A percentile compares a stretch with the other conserved stretches of the same genome.
Evolutionary conservation across 2,888 invertebrate species (phyloP).

Genomic region (Stenodera caucasica): DNA sequence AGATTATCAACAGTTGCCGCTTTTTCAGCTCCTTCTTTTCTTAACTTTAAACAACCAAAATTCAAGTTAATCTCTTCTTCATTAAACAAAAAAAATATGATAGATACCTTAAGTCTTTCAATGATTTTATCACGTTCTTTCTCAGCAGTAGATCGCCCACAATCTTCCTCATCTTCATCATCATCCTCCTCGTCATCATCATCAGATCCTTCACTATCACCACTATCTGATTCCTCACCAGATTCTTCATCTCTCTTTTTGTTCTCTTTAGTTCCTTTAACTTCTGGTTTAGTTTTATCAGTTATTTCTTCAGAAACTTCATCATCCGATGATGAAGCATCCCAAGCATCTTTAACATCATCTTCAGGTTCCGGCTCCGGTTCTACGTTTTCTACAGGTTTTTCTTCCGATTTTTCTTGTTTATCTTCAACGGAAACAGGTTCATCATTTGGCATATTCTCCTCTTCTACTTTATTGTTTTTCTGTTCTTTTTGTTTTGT

Average conservation of each 20-base stretch:
- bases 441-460: constrained; percentile 29
- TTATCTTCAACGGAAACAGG: constrained; percentile 13
- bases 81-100: neutral
- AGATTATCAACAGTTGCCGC: constrained; percentile 69
- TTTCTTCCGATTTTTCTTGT: constrained; percentile 33
- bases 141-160: constrained; percentile 74
- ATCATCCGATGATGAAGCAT: constrained; percentile 63
- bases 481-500: constrained; percentile 66
- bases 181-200: constrained; percentile 61
- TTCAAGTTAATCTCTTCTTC: too few species aligned
- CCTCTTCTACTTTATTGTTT: constrained; percentile 32
- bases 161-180: constrained; percentile 65
- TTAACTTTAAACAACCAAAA: constrained; percentile 50
- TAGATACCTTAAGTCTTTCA: constrained; percentile 69
- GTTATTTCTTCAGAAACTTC: constrained; percentile 42
- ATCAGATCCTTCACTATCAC: constrained; percentile 53
- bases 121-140: constrained; percentile 72
- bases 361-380: constrained; percentile 51
- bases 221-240: constrained; percentile 46
- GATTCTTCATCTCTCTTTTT: constrained; percentile 44
- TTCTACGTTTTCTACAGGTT: constrained; percentile 41
- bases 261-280: constrained; percentile 30
- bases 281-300: constrained; percentile 6
- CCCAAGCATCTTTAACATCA: constrained; percentile 84
- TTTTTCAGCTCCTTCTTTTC: constrained; percentile 70